Evolutionary conservation across 1,140 invertebrate genomes (phyloP).

Genomic region (Euura saliciscinereae): DNA sequence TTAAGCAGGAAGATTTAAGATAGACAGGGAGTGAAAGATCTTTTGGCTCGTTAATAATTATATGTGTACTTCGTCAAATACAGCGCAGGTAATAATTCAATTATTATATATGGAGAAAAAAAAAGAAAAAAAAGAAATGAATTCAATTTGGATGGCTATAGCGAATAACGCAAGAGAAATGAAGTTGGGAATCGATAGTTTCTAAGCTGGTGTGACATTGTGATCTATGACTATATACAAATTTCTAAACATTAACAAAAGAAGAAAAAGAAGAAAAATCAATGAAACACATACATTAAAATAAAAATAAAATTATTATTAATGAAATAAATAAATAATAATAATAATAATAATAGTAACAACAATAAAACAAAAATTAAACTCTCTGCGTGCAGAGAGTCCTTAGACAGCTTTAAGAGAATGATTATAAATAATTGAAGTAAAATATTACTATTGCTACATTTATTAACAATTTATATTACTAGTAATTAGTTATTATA

Average conservation of each 20-base stretch:
- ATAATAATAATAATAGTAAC: slow-evolving; percentile 16
- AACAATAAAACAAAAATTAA: slow-evolving; percentile 29
- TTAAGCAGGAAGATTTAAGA: too few species aligned
- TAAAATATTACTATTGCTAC: slow-evolving; percentile 51
- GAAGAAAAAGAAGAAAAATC: slow-evolving; percentile 19
- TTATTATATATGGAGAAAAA: background rate
- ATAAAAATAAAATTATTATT: too few species aligned
- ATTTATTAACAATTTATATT: slow-evolving; percentile 10
- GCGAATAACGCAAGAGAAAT: background rate
- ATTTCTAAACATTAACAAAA: slow-evolving; percentile 53
- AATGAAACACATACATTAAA: background rate
- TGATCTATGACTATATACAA: slow-evolving; percentile 54
- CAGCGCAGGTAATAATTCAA: background rate
- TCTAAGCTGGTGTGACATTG: slow-evolving; percentile 52
- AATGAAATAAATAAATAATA: background rate
- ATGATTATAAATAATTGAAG: slow-evolving; percentile 55
- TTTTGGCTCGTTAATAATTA: too few species aligned
- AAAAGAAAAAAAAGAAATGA: background rate
- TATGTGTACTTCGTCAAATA: background rate
- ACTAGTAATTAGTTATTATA: background rate
- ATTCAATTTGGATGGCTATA: background rate
- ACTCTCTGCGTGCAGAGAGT: slow-evolving; percentile 57
- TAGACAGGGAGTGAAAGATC: too few species aligned
- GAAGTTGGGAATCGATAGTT: background rate
- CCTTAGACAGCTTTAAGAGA: slow-evolving; percentile 59